Evolutionary conservation across 2,113 vertebrate species (phyloP), one percentile per base, ranked within the genome.

Genomic region (Onychostruthus taczanowskii): DNA sequence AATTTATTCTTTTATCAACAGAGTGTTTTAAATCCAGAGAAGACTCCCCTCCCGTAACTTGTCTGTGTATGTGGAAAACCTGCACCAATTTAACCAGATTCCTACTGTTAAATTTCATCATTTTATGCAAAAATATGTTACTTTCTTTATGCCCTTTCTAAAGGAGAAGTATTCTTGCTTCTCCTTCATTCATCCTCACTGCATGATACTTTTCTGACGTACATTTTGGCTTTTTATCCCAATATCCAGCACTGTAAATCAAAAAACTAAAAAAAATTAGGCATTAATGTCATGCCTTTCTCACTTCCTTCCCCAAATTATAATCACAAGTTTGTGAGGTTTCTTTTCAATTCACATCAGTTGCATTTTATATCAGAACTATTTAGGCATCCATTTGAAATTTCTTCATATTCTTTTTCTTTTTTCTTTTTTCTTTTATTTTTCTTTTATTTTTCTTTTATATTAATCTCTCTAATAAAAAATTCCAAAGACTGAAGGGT

Each of bases 401-500:
- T 68, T 79, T 22, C 30, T 7, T 9, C 23, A 31, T 67, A 11
- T 47, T 16, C 1, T 69, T 30, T n/a, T 23, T 26, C 1, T 8
- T 19, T 30, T n/a, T 23, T 26, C 1, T 8, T 19, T 30, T n/a
- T 23, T 26, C 1, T 8, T 19, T 18, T 1, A 8, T 21, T 31
- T 39, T 16, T 22, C 3, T 11, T 8, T 30, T 8, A 8, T 24
- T 23, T 49, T 41, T 10, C 2, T 39, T 8, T 50, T 22, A 2
- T 24, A 8, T 26, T 53, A 0, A 49, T 87, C 5, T 80, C 39
- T 68, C 13, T 43, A 56, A 73, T 35, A 41, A 82, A 78, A 75
- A 44, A 75, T 62, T 67, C 18, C 35, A 27, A 13, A 46, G 3
- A 53, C 12, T 27, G 26, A 81, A 88, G 17, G 1, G 3, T 37